Conservation (phyloP, 2,113 vertebrate genomes). For the Sakesphorus luctuosus region DNA sequence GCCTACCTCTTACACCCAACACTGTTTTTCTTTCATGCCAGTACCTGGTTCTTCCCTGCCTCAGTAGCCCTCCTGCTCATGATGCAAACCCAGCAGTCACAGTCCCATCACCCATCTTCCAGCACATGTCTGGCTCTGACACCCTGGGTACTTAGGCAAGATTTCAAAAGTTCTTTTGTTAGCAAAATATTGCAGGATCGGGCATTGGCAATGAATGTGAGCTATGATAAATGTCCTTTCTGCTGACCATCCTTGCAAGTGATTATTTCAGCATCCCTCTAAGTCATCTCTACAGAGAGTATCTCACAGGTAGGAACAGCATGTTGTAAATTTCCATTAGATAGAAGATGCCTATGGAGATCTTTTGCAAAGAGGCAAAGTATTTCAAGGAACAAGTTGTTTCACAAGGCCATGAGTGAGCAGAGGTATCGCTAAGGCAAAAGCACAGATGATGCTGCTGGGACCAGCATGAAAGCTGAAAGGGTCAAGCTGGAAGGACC, state of each 20-base stretch:
- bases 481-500: not conserved
- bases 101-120: fast-evolving
- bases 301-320: not conserved
- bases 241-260: not conserved
- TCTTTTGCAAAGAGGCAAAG: not conserved
- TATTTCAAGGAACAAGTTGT: not conserved
- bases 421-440: not conserved
- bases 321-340: not conserved
- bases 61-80: not conserved
- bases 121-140: not conserved
- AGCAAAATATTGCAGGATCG: not conserved
- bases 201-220: not conserved
- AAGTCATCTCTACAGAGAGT: not conserved
- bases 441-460: not conserved
- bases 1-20: not conserved
- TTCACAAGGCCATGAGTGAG: fast-evolving
- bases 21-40: fast-evolving
- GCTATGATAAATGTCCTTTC: not conserved
- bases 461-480: not conserved
- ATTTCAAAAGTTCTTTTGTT: not conserved
- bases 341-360: not conserved
- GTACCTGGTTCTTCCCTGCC: not conserved
- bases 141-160: not conserved
- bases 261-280: not conserved
- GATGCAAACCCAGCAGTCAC: not conserved